Base-by-base conservation (phyloP, 2,113 vertebrate species). In the Cranoglanis bouderius region DNA sequence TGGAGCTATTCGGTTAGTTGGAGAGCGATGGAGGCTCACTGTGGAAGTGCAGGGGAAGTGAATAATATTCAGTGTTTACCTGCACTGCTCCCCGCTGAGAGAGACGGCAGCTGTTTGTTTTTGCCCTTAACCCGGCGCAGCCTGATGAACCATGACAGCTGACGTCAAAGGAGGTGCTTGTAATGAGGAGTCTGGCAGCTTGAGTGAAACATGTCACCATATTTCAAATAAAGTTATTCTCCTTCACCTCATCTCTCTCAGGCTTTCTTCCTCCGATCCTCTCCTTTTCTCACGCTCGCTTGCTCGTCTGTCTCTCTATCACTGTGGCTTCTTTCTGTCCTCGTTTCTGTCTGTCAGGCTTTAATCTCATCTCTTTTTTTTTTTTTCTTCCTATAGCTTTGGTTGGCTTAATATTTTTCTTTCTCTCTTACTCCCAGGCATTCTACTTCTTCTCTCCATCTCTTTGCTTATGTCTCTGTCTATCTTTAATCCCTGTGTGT, bases 81-180 rank as follows among this genome's bases (percentile, higher is more conserved):
- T 88, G 87, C 78, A 38, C 46, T 35, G 80, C 72, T 84, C 82
- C 81, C 84, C 13, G 80, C 90, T 61, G 82, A 86, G 89, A 91
- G 90, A 90, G 85, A 90, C 91, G 93, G 92, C 94, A 95, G 92
- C 91, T 95, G 94, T 93, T 94, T 94, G 89, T 94, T 92, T 93
- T 93, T 89, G 90, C 74, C 91, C 90, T 91, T 88, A 93, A 92
- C 93, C 94, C 86, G 91, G 85, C 91, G 91, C 87, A 84, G 91
- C 88, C 89, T 94, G 94, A 95, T 94, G 94, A 94, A 94, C 92
- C 89, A 90, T 94, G 94, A 95, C 94, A 95, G 93, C 93, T 94
- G 93, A 94, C 90, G 92, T 95, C 92, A 95, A 89, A 94, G 92
- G 93, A 93, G 94, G 61, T 93, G 90, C 90, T 92, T 92, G 88